Conservation (phyloP, 2,113 vertebrate species). For the Morphnarchus princeps region DNA sequence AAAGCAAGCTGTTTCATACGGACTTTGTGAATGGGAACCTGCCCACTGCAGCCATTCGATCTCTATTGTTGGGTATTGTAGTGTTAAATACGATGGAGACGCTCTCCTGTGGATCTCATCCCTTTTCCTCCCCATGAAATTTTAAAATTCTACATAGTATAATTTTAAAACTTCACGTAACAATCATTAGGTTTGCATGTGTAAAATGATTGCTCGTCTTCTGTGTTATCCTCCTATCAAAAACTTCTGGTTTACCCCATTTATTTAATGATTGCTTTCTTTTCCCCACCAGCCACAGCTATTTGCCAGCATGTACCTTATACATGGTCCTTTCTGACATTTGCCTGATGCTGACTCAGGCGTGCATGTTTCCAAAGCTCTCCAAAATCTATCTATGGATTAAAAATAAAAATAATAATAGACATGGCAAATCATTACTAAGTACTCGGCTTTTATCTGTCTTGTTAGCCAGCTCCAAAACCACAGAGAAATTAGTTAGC, state of each 20-base stretch:
- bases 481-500: neutral
- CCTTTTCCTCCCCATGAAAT: neutral
- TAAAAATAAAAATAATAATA: neutral
- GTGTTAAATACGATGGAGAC: neutral
- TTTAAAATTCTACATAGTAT: neutral
- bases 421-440: neutral
- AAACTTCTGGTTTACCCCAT: neutral
- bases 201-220: neutral
- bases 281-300: neutral
- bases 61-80: neutral
- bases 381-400: neutral
- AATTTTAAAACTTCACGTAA: neutral
- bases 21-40: neutral
- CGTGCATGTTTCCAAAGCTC: neutral
- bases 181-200: neutral
- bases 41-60: neutral
- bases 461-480: neutral
- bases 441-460: neutral
- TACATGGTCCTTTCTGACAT: neutral
- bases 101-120: neutral
- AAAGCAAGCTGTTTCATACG: neutral
- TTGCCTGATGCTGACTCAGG: neutral
- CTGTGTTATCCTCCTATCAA: neutral
- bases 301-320: neutral
- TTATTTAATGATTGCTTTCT: neutral